Evolutionary conservation across 2,113 vertebrate genomes (phyloP).

Genomic region (Zosterops lateralis): DNA sequence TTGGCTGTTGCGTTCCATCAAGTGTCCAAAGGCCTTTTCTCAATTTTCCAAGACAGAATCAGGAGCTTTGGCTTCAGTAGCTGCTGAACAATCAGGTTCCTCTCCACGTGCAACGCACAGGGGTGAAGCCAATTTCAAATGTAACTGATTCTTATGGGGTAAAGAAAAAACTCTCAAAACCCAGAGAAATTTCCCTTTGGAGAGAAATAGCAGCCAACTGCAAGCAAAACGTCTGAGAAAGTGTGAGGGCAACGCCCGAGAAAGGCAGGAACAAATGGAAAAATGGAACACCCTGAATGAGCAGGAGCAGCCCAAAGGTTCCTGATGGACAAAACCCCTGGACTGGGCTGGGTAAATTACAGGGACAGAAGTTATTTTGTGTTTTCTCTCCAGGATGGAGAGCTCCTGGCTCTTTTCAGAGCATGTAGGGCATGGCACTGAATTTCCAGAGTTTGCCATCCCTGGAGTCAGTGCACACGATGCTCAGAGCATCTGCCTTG

Average conservation of each 20-base stretch:
- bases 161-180: neutral
- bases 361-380: accelerated
- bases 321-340: neutral
- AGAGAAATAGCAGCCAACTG: accelerated
- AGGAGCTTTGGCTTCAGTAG: neutral
- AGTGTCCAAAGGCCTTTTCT: neutral
- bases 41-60: neutral
- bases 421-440: accelerated
- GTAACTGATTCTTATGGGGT: neutral
- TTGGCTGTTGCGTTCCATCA: neutral
- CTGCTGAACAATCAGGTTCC: neutral
- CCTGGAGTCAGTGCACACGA: neutral
- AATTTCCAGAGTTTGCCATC: neutral
- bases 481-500: neutral
- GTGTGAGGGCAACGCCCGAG: accelerated
- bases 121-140: neutral
- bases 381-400: neutral
- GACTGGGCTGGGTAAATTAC: neutral
- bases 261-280: neutral
- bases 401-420: neutral
- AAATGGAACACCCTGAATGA: accelerated
- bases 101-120: accelerated
- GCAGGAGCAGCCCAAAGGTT: neutral
- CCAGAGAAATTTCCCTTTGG: neutral
- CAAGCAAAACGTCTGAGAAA: neutral